phyloP scores from a whole-genome alignment of 2,113 vertebrate genomes.

The Pao palembangensis region DNA sequence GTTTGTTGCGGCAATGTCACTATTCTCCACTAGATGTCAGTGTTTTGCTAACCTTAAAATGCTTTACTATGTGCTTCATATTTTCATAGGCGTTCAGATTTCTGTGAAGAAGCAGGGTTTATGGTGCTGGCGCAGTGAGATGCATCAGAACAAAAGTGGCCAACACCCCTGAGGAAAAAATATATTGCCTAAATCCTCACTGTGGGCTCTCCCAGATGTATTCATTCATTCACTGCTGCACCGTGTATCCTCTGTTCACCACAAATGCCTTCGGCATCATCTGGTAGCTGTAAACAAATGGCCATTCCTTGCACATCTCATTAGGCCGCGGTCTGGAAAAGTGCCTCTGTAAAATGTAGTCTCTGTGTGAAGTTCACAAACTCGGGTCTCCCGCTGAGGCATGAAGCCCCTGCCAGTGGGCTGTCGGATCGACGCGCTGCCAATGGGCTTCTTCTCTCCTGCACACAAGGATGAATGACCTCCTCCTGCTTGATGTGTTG shows the following conservation, averaged over 20 bases:
- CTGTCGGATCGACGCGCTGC: slow-evolving; percentile 41
- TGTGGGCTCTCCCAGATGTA: not conserved
- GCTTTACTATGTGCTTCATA: not conserved
- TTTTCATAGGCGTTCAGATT: not conserved
- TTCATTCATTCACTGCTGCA: not conserved
- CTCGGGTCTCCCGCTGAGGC: slow-evolving; percentile 21
- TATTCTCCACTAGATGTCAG: slow-evolving; percentile 55
- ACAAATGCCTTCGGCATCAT: not conserved
- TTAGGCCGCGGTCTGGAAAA: slow-evolving; percentile 5
- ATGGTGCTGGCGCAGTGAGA: too few relatives aligned
- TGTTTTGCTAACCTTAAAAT: slow-evolving; percentile 23
- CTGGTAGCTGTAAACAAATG: slow-evolving; percentile 3
- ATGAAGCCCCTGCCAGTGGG: slow-evolving; percentile 29
- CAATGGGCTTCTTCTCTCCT: slow-evolving; percentile 27
- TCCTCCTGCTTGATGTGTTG: slow-evolving; percentile 24
- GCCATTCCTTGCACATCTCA: slow-evolving; percentile 6
- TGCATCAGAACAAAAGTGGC: not conserved
- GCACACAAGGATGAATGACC: slow-evolving; percentile 59
- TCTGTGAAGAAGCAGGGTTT: not conserved
- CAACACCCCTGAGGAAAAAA: not conserved
- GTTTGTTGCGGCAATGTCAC: slow-evolving; percentile 24
- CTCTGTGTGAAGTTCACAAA: slow-evolving; percentile 24
- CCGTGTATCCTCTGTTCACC: not conserved
- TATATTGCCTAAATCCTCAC: not conserved
- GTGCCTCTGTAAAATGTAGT: not conserved